phyloP scores from a whole-genome alignment of 2,113 vertebrate species.

The Stegostoma tigrinum region DNA sequence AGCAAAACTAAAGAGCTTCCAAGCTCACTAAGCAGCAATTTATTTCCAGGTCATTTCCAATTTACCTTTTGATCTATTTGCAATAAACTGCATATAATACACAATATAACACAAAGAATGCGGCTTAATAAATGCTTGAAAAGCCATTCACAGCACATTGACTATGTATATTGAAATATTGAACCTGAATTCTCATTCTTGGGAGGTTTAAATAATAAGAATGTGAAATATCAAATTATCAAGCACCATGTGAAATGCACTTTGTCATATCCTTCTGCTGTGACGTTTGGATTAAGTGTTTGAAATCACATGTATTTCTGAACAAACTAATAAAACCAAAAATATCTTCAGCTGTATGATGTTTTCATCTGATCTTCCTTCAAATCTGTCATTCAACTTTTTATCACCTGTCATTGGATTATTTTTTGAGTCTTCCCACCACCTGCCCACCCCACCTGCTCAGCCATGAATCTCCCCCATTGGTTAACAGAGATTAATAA shows the following conservation, averaged over 20 bases:
- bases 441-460: too few relatives aligned
- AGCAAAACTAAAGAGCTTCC: slow-evolving; percentile 28
- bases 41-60: slow-evolving; percentile 39
- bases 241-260: background rate
- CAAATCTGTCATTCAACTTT: background rate
- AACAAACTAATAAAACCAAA: background rate
- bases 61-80: slow-evolving; percentile 37
- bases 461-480: background rate
- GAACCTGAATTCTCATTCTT: background rate
- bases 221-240: background rate
- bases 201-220: background rate
- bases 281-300: background rate
- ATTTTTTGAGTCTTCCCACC: too few relatives aligned
- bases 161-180: background rate
- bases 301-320: background rate
- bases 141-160: background rate
- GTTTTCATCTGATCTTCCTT: background rate
- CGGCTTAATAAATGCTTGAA: background rate
- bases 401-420: too few relatives aligned
- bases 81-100: background rate
- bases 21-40: slow-evolving; percentile 38
- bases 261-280: background rate
- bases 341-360: background rate
- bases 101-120: slow-evolving; percentile 1
- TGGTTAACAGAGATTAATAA: background rate